Base-by-base conservation (phyloP, 2,113 vertebrate species). In the Bubo bubo region DNA sequence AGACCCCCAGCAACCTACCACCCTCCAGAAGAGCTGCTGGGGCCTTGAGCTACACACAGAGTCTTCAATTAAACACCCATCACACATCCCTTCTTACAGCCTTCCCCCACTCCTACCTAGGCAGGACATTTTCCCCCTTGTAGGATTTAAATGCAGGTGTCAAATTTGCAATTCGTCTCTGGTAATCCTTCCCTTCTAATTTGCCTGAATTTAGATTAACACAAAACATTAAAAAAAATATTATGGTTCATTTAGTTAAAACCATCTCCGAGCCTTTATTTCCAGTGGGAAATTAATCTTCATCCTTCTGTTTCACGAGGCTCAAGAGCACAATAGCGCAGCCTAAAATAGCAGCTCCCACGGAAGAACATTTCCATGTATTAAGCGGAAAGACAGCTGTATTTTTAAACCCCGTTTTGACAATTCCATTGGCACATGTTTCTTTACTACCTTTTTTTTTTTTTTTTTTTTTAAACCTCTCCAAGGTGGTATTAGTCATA, bases 201-300 rank as follows among this genome's bases (percentile, higher is more conserved):
- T 58, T 24, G 10, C 64, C 73, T 2, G 1, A 62, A 45, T 28
- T 88, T 3, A 49, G 56, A 79, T 5, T 19, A 60, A 47, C 1
- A 1, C 1, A 13, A 77, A 68, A 39, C 10, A 1, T 58, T 45
- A 26, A 59, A 62, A 63, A 59, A 89, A 89, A 74, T 28, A 68
- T 66, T 50, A 47, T 12, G 62, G 39, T 18, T 86, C 72, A 39
- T 43, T 91, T 35, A 45, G 35, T 53, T 35, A 77, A 91, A 89
- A 60, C 59, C 53, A 60, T 41, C 55, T 53, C 79, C 0, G 3
- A 43, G 58, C 53, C n/a, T 84, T 88, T 56, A 90, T 70, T 92
- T 95, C 90, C 83, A 88, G 55, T 6, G 88, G 94, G 90, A 95
- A 94, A 92, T 92, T 41, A 92, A 82, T 67, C 70, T 72, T 79